Evolutionary conservation across 2,888 invertebrate species (phyloP), one percentile per base, ranked within the genome.

Genomic region (Pristionchus entomophagus): DNA sequence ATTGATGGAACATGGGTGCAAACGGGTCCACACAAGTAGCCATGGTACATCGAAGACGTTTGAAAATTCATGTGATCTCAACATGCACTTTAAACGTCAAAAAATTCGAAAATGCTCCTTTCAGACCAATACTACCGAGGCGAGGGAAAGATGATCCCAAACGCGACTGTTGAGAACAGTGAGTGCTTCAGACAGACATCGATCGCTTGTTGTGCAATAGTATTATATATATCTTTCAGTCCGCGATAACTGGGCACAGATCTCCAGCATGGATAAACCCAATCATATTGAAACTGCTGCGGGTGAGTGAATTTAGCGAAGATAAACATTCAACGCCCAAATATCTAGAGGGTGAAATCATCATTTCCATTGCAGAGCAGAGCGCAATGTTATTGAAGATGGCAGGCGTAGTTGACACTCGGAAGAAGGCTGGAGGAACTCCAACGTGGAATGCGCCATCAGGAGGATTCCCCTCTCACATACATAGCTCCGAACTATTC

Each of bases 231-330:
- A 14, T 45, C 3, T 88, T 93, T 86, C 89, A 94, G 98, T 99
- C 0, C 95, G 96, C 91, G 96, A 96, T 89, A 96, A 95, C 89
- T 99, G 98, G 98, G 94, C 95, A 0, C 94, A 95, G 89, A 96
- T 97, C 1, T 96, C 96, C 0, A 96, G 97, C 94, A 97, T 98
- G 96, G 95, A 95, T 0, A 94, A 95, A 51, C 90, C 94, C 4
- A 89, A 92, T 12, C 89, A 93, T 85, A 94, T 94, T 19, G 88
- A 87, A 59, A 87, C 87, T 19, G 89, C 89, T 87, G 78, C 88
- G 32, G 82, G 82, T 82, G 19, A 22, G 32, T 22, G n/a, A n/a
- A n/a, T n/a, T n/a, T n/a, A n/a, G n/a, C n/a, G n/a, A n/a, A n/a
- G n/a, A n/a, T n/a, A n/a, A n/a, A n/a, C n/a, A n/a, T n/a, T n/a